Percentiles rank a stretch among this genome's conserved stretches.
These are phyloP conservation scores for Nycteola revayana DNA, from an alignment of 2,888 invertebrate genomes.

Conservation along the genomic window DNA sequence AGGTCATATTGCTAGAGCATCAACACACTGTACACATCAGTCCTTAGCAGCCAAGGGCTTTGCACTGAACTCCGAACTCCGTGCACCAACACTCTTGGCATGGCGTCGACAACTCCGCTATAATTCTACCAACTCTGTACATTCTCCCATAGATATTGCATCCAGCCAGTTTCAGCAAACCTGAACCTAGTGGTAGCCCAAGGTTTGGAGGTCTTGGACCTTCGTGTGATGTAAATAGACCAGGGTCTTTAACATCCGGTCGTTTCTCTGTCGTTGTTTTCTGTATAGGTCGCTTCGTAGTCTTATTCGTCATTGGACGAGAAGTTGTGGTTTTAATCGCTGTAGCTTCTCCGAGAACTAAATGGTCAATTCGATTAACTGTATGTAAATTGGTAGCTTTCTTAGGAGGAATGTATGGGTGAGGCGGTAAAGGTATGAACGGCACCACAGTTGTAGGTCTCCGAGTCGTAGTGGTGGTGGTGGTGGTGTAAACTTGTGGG, in stretches of 20 bases:
- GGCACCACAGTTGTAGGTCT: constrained; percentile 35
- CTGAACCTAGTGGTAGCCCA: constrained; percentile 56
- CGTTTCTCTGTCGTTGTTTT: constrained; percentile 23
- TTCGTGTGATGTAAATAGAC: constrained; percentile 34
- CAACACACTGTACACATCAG: constrained; percentile 36
- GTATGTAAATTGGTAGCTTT: constrained; percentile 39
- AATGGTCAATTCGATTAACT: constrained; percentile 68
- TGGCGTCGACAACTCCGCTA: constrained; percentile 90
- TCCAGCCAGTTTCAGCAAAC: constrained; percentile 89
- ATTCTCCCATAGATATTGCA: constrained; percentile 95
- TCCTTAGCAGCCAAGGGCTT: constrained; percentile 52
- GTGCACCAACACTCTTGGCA: constrained; percentile 94
- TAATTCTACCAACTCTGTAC: constrained; percentile 91
- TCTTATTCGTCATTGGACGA: constrained; percentile 37
- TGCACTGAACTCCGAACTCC: constrained; percentile 92
- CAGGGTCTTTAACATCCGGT: constrained; percentile 27
- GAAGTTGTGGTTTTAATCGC: constrained; percentile 56
- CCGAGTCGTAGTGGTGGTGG: constrained; percentile 17
- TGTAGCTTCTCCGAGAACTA: constrained; percentile 69
- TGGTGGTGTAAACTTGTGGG: constrained; percentile 1
- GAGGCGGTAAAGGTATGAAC: constrained; percentile 54
- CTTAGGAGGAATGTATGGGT: constrained; percentile 47
- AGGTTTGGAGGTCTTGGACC: constrained; percentile 36
- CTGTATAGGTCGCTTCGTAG: constrained; percentile 24
- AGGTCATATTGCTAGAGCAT: constrained; percentile 23